These are phyloP conservation scores for Nerophis ophidion DNA, from an alignment of 2,113 vertebrate genomes.

Conservation along the genomic window DNA sequence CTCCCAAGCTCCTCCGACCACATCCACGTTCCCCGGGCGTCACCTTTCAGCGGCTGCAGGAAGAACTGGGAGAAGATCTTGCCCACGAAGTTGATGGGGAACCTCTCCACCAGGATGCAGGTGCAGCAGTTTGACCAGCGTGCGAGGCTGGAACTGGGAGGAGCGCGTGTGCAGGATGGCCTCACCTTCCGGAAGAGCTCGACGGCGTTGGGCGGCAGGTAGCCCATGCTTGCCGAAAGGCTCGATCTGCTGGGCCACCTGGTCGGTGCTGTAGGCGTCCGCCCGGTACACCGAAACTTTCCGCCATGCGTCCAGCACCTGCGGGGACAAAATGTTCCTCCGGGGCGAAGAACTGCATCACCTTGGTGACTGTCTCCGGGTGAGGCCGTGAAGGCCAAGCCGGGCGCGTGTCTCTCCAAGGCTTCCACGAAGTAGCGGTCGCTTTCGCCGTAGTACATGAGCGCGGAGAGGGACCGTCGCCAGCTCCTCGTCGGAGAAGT, in stretches of 20 bases:
- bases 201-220: slow-evolving; percentile 77
- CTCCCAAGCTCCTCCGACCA: too few relatives aligned
- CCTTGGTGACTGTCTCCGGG: slow-evolving; percentile 70
- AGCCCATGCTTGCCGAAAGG: slow-evolving; percentile 84
- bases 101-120: slow-evolving; percentile 78
- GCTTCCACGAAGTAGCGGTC: slow-evolving; percentile 75
- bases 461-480: slow-evolving; percentile 72
- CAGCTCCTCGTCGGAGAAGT: slow-evolving; percentile 78
- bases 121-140: slow-evolving; percentile 79
- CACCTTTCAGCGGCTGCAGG: slow-evolving; percentile 85
- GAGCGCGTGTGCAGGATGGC: slow-evolving; percentile 61
- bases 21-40: neutral
- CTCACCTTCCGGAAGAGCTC: slow-evolving; percentile 81
- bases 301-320: slow-evolving; percentile 78
- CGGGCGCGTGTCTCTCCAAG: slow-evolving; percentile 70
- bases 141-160: slow-evolving; percentile 76
- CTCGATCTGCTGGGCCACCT: slow-evolving; percentile 76
- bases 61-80: slow-evolving; percentile 86
- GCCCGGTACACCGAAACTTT: slow-evolving; percentile 78
- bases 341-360: slow-evolving; percentile 76
- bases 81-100: slow-evolving; percentile 86
- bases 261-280: slow-evolving; percentile 73
- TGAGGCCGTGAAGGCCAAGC: slow-evolving; percentile 60
- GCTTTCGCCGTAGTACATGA: slow-evolving; percentile 77
- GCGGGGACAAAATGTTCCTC: slow-evolving; percentile 74